Evolutionary conservation across 2,888 invertebrate species (phyloP), one percentile per base, ranked within the genome.

Genomic region (Platerodrilus igneus): DNA sequence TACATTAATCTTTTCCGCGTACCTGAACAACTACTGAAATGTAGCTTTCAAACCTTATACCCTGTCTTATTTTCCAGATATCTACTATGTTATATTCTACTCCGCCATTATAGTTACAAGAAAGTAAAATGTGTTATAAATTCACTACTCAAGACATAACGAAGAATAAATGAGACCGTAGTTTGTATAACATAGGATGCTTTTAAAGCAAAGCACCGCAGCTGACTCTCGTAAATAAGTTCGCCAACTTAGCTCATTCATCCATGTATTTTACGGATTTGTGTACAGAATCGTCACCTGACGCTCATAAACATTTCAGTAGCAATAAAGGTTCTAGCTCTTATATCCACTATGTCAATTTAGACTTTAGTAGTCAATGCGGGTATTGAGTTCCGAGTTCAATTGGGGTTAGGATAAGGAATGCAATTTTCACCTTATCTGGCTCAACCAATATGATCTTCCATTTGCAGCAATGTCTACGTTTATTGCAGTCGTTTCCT

Each of bases 371-470:
- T n/a, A 30, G 36, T 41, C 29, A 28, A 43, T 47, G 37, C 43
- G 40, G 40, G 43, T 44, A 40, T 32, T 47, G 31, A 28, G 45
- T 48, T 51, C 45, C 50, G 42, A 53, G 50, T 51, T 53, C 55
- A 45, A 52, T 52, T 51, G 41, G 47, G 51, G 50, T 51, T 48
- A 52, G 58, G 57, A 57, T 55, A 57, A 57, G 62, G 60, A 62
- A 61, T 61, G 62, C 60, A 62, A 61, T 62, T 61, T 62, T 58
- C 62, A 59, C 60, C 58, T 62, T 62, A 62, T 62, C 62, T 60
- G 54, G 55, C 53, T 51, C 53, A 51, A 55, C 57, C 60, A 60
- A 62, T 61, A 62, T 58, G 60, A 62, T 61, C 60, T 60, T 60
- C 62, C 59, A 57, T 51, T 55, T 49, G 45, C 56, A 58, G 62